Conservation (phyloP, 2,888 invertebrate genomes). For the Pristionchus fissidentatus region DNA sequence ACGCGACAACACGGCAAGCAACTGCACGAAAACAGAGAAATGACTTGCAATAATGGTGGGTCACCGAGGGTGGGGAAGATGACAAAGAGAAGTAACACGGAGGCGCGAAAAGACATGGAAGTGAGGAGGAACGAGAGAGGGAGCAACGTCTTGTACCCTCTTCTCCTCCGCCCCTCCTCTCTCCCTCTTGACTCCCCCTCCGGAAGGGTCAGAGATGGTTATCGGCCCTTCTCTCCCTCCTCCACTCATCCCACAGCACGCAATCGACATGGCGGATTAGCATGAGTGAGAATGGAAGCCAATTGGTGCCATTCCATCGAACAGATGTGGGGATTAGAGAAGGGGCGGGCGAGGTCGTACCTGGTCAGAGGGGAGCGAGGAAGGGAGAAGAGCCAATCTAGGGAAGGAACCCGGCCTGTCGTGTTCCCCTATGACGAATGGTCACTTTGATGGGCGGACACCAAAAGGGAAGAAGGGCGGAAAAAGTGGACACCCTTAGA, state of each 20-base stretch:
- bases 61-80: neutral
- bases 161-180: neutral
- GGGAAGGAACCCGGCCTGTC: neutral
- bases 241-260: neutral
- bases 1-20: constrained; percentile 2
- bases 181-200: constrained; percentile 4
- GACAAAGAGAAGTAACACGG: neutral
- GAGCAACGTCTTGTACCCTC: neutral
- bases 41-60: neutral
- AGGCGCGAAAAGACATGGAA: neutral
- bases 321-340: constrained; percentile 21
- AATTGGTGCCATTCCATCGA: constrained; percentile 6
- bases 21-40: too few relatives aligned
- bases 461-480: neutral
- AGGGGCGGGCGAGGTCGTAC: neutral
- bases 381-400: neutral
- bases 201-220: constrained; percentile 28
- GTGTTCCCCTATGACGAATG: constrained; percentile 8
- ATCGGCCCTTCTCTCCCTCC: neutral
- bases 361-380: neutral
- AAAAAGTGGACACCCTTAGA: neutral
- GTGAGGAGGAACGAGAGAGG: neutral
- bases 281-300: constrained; percentile 23
- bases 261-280: constrained; percentile 6
- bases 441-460: neutral